A percentile compares a stretch with the other conserved stretches of the same genome.
phyloP scores from a whole-genome alignment of 2,113 vertebrate genomes.

The Planiliza haematocheilus region DNA sequence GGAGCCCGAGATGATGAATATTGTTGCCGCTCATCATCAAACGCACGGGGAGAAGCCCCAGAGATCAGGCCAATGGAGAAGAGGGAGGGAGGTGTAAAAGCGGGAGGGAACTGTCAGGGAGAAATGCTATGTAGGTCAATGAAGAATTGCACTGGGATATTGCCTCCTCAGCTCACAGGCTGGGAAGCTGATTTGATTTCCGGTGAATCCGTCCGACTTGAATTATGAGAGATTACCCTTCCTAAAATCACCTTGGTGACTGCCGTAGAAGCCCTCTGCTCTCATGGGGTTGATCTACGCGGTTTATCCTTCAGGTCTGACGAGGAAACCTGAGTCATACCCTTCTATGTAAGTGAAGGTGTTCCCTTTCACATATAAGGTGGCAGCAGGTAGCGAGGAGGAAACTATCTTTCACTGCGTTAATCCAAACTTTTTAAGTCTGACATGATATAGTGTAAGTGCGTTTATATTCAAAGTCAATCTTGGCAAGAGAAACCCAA shows the following conservation, averaged over 20 bases:
- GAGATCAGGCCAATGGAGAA: constrained; percentile 60
- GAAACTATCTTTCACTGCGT: neutral
- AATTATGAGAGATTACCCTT: constrained; percentile 79
- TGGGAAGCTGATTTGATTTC: constrained; percentile 82
- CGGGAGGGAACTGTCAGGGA: constrained; percentile 70
- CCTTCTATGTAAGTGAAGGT: neutral
- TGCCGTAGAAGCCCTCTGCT: constrained; percentile 35
- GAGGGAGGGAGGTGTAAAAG: constrained; percentile 22
- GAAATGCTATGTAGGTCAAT: constrained; percentile 82
- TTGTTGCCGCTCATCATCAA: constrained; percentile 72
- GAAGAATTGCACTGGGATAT: constrained; percentile 80
- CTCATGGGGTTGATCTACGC: constrained; percentile 40
- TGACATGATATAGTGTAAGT: neutral
- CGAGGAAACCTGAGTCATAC: constrained; percentile 2
- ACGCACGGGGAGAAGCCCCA: constrained; percentile 58
- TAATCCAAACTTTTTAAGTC: neutral
- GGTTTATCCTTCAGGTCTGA: constrained; percentile 23
- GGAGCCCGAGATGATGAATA: constrained; percentile 66
- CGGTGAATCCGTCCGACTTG: constrained; percentile 78
- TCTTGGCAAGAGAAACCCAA: neutral
- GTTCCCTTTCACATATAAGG: constrained; percentile 3
- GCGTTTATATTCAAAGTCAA: neutral
- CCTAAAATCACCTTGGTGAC: constrained; percentile 74
- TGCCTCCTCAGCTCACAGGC: constrained; percentile 76
- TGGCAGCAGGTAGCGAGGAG: neutral